These are phyloP conservation scores for Apteryx mantelli DNA, from an alignment of 2,113 vertebrate species.

Conservation along the genomic window DNA sequence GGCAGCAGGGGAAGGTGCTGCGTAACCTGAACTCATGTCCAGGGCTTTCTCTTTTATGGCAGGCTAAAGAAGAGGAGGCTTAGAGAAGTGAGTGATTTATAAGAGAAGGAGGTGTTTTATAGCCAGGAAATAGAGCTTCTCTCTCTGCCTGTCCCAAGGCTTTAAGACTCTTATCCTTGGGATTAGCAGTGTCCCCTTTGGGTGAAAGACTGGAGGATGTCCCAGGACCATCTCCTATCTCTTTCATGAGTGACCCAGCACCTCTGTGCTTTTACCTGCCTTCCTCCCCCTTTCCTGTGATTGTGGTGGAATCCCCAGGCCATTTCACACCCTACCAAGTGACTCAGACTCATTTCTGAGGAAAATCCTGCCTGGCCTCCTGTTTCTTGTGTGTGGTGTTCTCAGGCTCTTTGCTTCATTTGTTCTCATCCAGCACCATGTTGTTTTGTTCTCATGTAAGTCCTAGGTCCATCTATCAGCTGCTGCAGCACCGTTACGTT, in stretches of 20 bases:
- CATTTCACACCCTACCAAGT: neutral
- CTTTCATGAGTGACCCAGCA: neutral
- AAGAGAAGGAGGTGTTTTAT: too few species aligned
- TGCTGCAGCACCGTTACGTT: neutral
- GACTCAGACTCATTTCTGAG: neutral
- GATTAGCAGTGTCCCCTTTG: neutral
- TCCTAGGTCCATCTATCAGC: neutral
- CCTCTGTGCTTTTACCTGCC: neutral
- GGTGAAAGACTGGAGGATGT: neutral
- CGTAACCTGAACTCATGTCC: neutral
- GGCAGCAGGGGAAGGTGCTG: neutral
- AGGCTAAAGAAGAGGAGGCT: neutral
- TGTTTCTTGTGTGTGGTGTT: neutral
- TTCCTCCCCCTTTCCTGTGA: neutral
- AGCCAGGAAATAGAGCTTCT: too few species aligned
- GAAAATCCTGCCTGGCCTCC: neutral
- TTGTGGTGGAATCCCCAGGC: neutral
- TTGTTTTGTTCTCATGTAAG: neutral
- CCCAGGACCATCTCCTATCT: neutral
- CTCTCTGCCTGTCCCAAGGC: neutral
- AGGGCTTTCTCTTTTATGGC: neutral
- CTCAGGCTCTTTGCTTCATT: neutral
- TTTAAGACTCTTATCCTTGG: neutral
- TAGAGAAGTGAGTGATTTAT: neutral
- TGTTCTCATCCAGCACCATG: neutral